These are phyloP conservation scores for Macrophya annulata DNA, from an alignment of 2,888 invertebrate genomes.

Conservation along the genomic window DNA sequence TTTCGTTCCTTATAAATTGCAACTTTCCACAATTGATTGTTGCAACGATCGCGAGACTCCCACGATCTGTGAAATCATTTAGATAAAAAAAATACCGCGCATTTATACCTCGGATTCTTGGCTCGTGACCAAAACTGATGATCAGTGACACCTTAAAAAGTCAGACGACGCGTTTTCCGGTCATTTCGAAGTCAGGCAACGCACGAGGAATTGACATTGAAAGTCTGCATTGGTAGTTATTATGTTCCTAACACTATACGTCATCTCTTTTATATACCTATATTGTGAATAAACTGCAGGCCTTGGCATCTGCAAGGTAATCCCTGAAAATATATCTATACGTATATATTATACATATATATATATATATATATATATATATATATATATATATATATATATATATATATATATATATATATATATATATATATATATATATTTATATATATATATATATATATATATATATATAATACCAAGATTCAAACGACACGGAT, in stretches of 20 bases:
- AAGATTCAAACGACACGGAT: neutral
- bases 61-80: neutral
- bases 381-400: neutral
- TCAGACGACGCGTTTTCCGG: neutral
- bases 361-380: neutral
- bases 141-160: neutral
- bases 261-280: neutral
- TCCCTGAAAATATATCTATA: neutral
- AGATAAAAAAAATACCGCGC: neutral
- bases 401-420: neutral
- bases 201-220: slow-evolving; percentile 38
- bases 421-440: neutral
- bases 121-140: slow-evolving; percentile 7
- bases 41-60: neutral
- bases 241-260: slow-evolving; percentile 35
- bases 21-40: slow-evolving; percentile 37
- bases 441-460: too few relatives aligned
- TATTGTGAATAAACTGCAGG: neutral
- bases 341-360: neutral
- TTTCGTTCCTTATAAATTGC: neutral
- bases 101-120: neutral
- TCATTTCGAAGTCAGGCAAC: slow-evolving; percentile 11
- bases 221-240: slow-evolving; percentile 17
- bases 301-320: neutral
- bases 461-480: neutral